A percentile compares a stretch with the other conserved stretches of the same genome.
Evolutionary conservation across 2,888 invertebrate genomes (phyloP).

Genomic region (Synanthedon andrenaeformis): DNA sequence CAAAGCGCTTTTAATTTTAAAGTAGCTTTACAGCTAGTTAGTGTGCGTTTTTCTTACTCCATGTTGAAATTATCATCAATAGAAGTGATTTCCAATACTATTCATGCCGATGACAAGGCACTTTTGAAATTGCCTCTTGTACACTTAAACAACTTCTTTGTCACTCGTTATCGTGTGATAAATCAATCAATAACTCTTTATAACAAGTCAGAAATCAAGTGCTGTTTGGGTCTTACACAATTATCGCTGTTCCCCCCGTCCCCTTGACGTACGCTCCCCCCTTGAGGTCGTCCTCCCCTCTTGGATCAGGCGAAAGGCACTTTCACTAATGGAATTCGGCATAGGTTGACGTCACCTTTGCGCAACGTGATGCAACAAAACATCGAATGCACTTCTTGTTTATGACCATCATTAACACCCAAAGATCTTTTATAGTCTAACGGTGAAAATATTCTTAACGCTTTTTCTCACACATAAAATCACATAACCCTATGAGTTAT

Average conservation of each 20-base stretch:
- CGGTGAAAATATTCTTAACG: not conserved
- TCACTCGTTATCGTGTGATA: too few relatives aligned
- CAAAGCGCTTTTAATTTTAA: too few relatives aligned
- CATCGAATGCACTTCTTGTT: conserved; percentile 20
- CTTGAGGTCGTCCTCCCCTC: conserved; percentile 43
- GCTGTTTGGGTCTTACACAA: conserved; percentile 26
- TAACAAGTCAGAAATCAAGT: conserved; percentile 15
- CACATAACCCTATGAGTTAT: too few relatives aligned
- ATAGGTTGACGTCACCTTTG: conserved; percentile 52
- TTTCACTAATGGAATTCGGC: conserved; percentile 63
- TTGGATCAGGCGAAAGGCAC: conserved; percentile 44
- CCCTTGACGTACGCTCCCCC: conserved; percentile 15
- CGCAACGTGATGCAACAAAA: conserved; percentile 57
- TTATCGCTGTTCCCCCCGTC: conserved; percentile 10
- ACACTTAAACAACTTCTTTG: too few relatives aligned
- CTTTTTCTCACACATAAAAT: too few relatives aligned
- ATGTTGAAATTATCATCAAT: too few relatives aligned
- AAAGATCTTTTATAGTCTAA: too few relatives aligned
- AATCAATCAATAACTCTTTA: not conserved
- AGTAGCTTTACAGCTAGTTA: too few relatives aligned
- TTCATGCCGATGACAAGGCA: too few relatives aligned
- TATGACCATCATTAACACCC: not conserved
- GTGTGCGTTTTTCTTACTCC: not conserved
- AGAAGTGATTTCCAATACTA: too few relatives aligned
- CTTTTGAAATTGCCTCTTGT: too few relatives aligned